These are phyloP conservation scores for Therioaphis trifolii DNA, from an alignment of 2,888 invertebrate species.

Conservation along the genomic window DNA sequence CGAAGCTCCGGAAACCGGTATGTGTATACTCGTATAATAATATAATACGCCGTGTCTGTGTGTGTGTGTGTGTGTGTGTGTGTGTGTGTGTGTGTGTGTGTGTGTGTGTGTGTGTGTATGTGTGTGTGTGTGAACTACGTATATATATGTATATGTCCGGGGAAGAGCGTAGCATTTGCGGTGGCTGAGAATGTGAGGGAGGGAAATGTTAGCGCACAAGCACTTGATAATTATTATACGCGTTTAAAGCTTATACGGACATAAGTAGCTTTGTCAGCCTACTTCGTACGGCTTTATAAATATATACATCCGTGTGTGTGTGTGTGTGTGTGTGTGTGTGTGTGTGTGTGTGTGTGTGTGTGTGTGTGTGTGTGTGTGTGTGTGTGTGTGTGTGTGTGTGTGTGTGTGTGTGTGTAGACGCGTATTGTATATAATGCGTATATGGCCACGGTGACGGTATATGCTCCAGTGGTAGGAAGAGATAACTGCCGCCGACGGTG, in stretches of 20 bases:
- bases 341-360: no score
- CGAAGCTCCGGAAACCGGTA: not conserved
- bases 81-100: no score
- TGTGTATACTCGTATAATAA: no score
- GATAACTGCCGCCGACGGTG: constrained; percentile 3
- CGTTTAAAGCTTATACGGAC: constrained; percentile 21
- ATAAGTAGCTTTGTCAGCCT: constrained; percentile 39
- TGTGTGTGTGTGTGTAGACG: no score
- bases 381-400: not conserved
- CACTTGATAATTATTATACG: constrained; percentile 42
- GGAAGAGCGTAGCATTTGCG: no score
- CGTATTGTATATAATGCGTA: not conserved
- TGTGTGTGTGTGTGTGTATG: no score
- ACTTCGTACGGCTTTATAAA: not conserved
- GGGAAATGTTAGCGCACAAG: no score
- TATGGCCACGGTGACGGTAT: not conserved
- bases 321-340: not conserved
- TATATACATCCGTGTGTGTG: not conserved
- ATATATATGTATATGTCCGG: not conserved
- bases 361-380: no score
- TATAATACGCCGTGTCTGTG: no score
- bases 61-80: no score
- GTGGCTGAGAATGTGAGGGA: not conserved
- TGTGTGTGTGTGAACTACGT: no score
- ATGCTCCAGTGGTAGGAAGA: not conserved